Conservation (phyloP, 53 echinoderm and acorn worm species). For the Hippasteria phrygiana region DNA sequence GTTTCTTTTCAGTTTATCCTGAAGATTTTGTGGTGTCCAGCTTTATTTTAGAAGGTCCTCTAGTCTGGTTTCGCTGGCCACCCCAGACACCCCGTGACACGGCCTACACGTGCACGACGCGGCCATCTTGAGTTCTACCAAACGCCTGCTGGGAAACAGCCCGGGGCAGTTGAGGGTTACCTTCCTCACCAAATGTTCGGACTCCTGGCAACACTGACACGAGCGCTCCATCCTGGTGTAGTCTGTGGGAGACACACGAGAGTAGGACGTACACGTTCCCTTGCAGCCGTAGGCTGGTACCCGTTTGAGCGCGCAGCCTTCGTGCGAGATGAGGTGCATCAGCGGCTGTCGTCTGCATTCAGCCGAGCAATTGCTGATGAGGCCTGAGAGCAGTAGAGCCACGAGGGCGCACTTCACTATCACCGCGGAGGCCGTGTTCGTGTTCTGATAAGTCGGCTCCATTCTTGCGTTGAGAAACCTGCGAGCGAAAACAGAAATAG, state of each 20-base stretch:
- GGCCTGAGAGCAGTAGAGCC: conserved; percentile 5
- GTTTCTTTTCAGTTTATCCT: background rate
- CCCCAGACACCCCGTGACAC: conserved; percentile 64
- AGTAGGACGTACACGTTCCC: conserved; percentile 77
- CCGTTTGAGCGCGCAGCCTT: conserved; percentile 48
- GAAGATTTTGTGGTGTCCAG: background rate
- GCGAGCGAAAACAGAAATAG: background rate
- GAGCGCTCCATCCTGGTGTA: conserved; percentile 76
- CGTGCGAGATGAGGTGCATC: conserved; percentile 48
- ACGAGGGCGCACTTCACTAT: conserved; percentile 58
- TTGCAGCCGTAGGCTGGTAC: conserved; percentile 71
- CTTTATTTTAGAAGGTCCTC: conserved; percentile 59
- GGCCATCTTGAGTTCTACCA: conserved; percentile 58
- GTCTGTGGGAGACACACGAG: conserved; percentile 79
- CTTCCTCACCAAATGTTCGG: conserved; percentile 22
- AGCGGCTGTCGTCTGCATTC: conserved; percentile 48
- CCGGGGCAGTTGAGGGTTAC: conserved; percentile 63
- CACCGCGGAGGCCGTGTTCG: conserved; percentile 25
- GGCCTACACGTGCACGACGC: conserved; percentile 73
- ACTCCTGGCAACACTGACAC: conserved; percentile 83
- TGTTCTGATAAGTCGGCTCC: conserved; percentile 10
- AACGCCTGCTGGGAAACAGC: conserved; percentile 12
- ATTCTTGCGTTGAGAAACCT: background rate
- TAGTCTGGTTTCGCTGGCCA: conserved; percentile 53
- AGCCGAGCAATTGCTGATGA: conserved; percentile 45